A percentile compares a stretch with the other conserved stretches of the same genome.
Evolutionary conservation across 1,140 invertebrate genomes (phyloP).

Genomic region (Sarcophaga bullata): DNA sequence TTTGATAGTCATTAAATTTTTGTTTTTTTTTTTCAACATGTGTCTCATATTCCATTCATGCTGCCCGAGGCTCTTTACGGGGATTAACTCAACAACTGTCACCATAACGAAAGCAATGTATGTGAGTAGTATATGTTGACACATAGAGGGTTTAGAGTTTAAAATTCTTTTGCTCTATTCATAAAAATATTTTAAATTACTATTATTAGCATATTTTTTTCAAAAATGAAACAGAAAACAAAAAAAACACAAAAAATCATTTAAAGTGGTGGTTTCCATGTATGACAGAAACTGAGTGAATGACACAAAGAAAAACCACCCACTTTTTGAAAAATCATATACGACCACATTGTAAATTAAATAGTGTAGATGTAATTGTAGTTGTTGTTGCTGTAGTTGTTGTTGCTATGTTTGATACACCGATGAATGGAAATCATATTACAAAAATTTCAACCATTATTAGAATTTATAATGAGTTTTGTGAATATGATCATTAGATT

Average conservation of each 20-base stretch:
- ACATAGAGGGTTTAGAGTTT: not conserved
- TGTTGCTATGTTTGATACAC: no score
- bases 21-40: not conserved
- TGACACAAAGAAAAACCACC: constrained; percentile 7
- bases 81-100: constrained; percentile 24
- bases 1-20: not conserved
- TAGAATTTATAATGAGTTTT: not conserved
- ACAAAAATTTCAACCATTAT: not conserved
- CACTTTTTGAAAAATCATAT: not conserved
- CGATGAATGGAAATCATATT: constrained; percentile 17
- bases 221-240: not conserved
- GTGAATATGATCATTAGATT: not conserved
- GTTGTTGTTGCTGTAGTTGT: no score
- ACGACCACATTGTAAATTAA: not conserved
- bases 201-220: constrained; percentile 27
- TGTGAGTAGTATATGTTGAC: no score
- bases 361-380: not conserved
- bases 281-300: not conserved
- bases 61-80: not conserved
- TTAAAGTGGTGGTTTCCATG: constrained; percentile 15
- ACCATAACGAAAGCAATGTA: not conserved
- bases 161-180: not conserved
- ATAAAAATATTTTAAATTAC: not conserved
- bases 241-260: not conserved
- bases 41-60: not conserved